Conservation (phyloP, 1,140 invertebrate species). For the Marisa cornuarietis region DNA sequence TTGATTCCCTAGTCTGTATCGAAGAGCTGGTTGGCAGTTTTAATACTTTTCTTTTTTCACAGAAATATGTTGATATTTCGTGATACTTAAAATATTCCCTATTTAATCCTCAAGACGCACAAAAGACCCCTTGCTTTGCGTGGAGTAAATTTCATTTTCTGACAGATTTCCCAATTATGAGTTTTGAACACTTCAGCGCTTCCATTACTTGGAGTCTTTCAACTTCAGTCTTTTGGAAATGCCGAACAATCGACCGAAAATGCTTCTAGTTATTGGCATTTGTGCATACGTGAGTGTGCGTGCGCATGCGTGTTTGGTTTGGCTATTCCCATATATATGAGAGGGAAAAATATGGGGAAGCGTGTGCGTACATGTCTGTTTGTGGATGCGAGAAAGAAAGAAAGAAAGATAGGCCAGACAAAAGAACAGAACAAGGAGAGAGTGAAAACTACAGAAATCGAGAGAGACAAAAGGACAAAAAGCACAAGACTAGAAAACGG, state of each 20-base stretch:
- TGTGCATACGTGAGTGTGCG: conserved; percentile 3
- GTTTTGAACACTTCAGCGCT: background rate
- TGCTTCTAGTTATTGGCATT: background rate
- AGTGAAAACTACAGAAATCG: background rate
- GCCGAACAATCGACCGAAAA: background rate
- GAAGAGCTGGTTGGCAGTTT: background rate
- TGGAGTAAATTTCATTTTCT: background rate
- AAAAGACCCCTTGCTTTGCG: too few relatives aligned
- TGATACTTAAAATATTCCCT: too few relatives aligned
- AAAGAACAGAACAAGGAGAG: background rate
- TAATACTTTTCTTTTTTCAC: background rate
- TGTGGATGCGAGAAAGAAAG: background rate
- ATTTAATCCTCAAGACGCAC: too few relatives aligned
- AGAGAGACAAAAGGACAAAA: background rate
- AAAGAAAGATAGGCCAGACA: background rate
- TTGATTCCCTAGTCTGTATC: background rate
- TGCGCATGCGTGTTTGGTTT: conserved; percentile 7
- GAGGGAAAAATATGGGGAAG: background rate
- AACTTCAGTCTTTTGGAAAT: background rate
- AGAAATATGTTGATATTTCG: too few relatives aligned
- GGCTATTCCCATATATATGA: background rate
- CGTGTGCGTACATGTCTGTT: too few relatives aligned
- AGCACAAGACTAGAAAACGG: background rate
- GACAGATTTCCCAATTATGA: background rate
- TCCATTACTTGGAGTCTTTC: background rate